These are phyloP conservation scores for Apteryx mantelli DNA, from an alignment of 2,113 vertebrate species.

Conservation along the genomic window DNA sequence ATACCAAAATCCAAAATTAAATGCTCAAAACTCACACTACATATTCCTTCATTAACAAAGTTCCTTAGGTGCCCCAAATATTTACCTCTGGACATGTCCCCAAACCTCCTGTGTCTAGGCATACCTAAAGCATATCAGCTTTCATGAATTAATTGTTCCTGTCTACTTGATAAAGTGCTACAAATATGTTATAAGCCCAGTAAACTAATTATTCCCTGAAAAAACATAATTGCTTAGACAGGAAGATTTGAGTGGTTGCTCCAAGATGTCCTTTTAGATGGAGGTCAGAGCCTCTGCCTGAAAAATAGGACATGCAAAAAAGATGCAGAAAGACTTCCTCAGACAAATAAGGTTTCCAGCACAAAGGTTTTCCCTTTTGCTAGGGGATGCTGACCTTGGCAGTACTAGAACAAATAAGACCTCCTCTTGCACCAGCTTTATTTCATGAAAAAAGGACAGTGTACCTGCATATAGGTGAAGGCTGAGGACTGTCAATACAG, in stretches of 20 bases:
- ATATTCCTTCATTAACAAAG: not conserved
- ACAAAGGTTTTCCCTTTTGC: not conserved
- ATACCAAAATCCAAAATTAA: not conserved
- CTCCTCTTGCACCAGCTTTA: not conserved
- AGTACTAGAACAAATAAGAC: not conserved
- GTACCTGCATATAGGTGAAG: not conserved
- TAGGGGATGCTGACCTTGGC: not conserved
- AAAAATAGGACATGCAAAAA: not conserved
- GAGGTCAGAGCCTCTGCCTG: not conserved
- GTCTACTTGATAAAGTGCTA: not conserved
- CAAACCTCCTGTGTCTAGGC: not conserved
- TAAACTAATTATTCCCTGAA: not conserved
- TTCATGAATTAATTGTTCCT: not conserved
- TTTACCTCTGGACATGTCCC: not conserved
- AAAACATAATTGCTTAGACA: not conserved
- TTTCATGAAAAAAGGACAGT: not conserved
- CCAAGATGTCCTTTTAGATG: not conserved
- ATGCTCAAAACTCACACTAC: not conserved
- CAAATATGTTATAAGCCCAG: not conserved
- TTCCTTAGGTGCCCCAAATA: not conserved
- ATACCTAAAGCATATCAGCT: not conserved
- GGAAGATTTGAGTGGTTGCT: not conserved
- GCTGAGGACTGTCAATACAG: not conserved
- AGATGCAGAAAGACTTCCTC: not conserved
- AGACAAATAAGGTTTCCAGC: not conserved